Percentiles rank a stretch among this genome's conserved stretches.
phyloP scores from a whole-genome alignment of 2,888 invertebrate genomes.

The Lasioglossum zephyrum region DNA sequence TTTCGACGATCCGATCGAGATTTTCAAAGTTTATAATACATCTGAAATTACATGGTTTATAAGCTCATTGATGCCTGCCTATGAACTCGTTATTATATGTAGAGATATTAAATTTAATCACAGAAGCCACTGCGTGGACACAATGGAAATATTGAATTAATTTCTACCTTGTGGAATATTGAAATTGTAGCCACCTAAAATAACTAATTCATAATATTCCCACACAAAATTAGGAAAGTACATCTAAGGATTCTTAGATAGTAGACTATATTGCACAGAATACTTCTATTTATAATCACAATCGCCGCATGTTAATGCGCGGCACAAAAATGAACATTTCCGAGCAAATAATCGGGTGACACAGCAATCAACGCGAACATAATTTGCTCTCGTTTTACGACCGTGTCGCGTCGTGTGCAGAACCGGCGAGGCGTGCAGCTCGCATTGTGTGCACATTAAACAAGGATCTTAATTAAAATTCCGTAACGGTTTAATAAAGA shows the following conservation, averaged over 20 bases:
- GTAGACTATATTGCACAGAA: too few relatives aligned
- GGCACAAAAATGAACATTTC: not conserved
- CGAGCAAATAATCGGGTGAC: not conserved
- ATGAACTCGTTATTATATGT: not conserved
- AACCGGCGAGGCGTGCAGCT: not conserved
- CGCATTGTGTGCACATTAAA: not conserved
- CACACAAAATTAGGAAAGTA: not conserved
- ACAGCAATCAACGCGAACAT: not conserved
- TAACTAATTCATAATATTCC: not conserved
- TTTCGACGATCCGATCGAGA: not conserved
- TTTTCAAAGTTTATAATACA: not conserved
- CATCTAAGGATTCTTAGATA: not conserved
- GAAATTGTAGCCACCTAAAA: not conserved
- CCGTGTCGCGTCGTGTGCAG: not conserved
- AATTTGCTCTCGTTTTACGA: not conserved
- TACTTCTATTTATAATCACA: too few relatives aligned
- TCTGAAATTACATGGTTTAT: not conserved
- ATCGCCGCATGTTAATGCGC: not conserved
- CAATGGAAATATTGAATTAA: not conserved
- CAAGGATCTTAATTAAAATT: not conserved
- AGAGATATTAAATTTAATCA: not conserved
- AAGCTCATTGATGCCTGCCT: not conserved
- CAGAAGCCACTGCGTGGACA: not conserved
- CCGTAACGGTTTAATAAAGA: constrained; percentile 3
- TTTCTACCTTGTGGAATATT: not conserved